Percentiles rank a stretch among this genome's conserved stretches.
phyloP scores from a whole-genome alignment of 2,888 invertebrate species.

The Rhingia campestris region DNA sequence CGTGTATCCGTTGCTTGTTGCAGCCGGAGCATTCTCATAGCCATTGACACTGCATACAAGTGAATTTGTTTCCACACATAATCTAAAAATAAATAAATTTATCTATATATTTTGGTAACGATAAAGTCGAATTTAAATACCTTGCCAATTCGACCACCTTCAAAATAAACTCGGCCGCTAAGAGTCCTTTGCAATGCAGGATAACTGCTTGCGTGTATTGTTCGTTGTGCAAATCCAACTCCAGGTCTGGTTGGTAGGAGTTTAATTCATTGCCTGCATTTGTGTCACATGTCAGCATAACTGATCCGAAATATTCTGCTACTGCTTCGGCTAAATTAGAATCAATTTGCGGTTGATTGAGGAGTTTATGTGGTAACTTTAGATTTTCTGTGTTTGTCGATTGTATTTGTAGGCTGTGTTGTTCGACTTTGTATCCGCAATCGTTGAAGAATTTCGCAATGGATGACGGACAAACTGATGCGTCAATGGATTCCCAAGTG shows the following conservation, averaged over 20 bases:
- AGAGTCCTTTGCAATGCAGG: constrained; percentile 83
- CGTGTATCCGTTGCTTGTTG: constrained; percentile 6
- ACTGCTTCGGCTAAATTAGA: constrained; percentile 79
- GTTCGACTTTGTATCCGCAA: constrained; percentile 82
- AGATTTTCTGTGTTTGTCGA: constrained; percentile 80
- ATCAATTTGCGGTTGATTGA: constrained; percentile 76
- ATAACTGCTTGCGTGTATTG: constrained; percentile 13
- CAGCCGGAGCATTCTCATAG: not conserved
- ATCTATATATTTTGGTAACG: not conserved
- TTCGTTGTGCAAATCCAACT: constrained; percentile 31
- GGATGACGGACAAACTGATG: constrained; percentile 85
- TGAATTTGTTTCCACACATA: constrained; percentile 2
- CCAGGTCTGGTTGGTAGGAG: constrained; percentile 74
- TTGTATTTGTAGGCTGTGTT: constrained; percentile 82
- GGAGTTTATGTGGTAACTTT: constrained; percentile 80
- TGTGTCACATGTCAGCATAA: constrained; percentile 83
- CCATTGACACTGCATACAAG: constrained; percentile 19
- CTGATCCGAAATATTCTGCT: constrained; percentile 85
- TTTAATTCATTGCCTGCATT: constrained; percentile 77
- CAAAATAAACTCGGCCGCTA: constrained; percentile 81
- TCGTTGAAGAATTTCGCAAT: constrained; percentile 84
- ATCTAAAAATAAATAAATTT: constrained; percentile 29
- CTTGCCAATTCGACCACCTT: constrained; percentile 80
- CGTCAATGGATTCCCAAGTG: constrained; percentile 84
- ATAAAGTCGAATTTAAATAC: constrained; percentile 75